Base-by-base conservation (phyloP, 2,888 invertebrate genomes). In the Scaptomyza tumidula region DNA sequence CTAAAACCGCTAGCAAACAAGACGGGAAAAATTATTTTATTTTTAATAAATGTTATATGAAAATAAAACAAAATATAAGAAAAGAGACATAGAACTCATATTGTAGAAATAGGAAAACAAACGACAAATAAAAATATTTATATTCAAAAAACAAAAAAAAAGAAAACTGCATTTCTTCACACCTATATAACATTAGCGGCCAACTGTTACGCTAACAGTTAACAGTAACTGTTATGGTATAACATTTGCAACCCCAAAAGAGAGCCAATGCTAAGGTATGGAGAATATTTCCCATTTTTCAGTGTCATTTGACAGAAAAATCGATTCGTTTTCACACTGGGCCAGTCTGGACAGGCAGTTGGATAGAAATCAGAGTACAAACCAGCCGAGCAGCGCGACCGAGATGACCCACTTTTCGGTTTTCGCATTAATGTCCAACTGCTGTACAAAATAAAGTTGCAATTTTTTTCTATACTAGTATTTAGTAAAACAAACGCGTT, bases 321-420 rank as follows among this genome's bases (percentile, higher is more conserved):
- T 90, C 90, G 90, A 90, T 90, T 88, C 73, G 61, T 68, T 71
- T 79, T 68, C 88, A 88, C 83, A 77, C 69, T 88, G 88, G 85
- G 84, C 75, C 88, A 90, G 78, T 75, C 81, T 73, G 75, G 78
- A 59, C 73, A 75, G 75, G 74, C 80, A 80, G 84, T 84, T 84
- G 84, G 88, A 67, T 67, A 84, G 90, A 88, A 90, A 89, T 90
- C 88, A 90, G 88, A 82, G 90, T 90, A 89, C 86, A 81, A 89
- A 85, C 87, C 88, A 85, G 89, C 80, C 87, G 82, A 90, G 88
- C 80, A 88, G 85, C 90, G 88, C 91, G 91, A 90, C 88, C 90
- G 90, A 91, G 88, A 90, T 90, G 90, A 90, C 90, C 91, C 90
- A 90, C 82, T 90, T 90, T 90, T 90, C 84, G 89, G 89, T 90